phyloP scores from a whole-genome alignment of 2,888 invertebrate genomes.

The Pandemis cinnamomeana region DNA sequence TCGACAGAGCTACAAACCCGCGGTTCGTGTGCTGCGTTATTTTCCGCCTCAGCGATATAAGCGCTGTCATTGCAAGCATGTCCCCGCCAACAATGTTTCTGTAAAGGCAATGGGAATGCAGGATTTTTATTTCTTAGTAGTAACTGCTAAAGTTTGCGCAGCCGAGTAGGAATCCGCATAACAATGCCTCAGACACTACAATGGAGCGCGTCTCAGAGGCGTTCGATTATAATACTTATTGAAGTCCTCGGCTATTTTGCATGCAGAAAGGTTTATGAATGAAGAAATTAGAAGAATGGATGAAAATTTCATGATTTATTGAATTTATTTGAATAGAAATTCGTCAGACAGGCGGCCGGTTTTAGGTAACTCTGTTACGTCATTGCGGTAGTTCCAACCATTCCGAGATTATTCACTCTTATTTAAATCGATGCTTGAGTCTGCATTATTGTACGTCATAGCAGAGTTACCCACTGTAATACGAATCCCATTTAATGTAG shows the following conservation, averaged over 20 bases:
- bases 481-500: too few relatives aligned
- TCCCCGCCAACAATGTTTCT: constrained; percentile 47
- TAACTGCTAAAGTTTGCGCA: constrained; percentile 54
- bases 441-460: not conserved
- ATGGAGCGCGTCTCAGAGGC: constrained; percentile 31
- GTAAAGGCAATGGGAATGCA: constrained; percentile 43
- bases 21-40: constrained; percentile 10
- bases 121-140: constrained; percentile 47
- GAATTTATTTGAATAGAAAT: constrained; percentile 10
- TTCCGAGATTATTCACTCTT: not conserved
- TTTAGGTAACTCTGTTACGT: not conserved
- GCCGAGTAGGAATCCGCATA: constrained; percentile 53
- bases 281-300: constrained; percentile 29
- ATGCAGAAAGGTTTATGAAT: constrained; percentile 37
- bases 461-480: too few relatives aligned
- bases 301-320: constrained; percentile 26
- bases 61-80: constrained; percentile 36
- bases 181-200: constrained; percentile 56
- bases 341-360: not conserved
- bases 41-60: constrained; percentile 18
- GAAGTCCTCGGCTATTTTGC: constrained; percentile 30
- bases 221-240: constrained; percentile 40
- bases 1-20: not conserved
- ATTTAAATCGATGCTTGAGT: not conserved
- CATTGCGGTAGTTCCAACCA: constrained; percentile 1